Conservation (phyloP, 2,797 vertebrate species). For the Jordanella pulchra region DNA sequence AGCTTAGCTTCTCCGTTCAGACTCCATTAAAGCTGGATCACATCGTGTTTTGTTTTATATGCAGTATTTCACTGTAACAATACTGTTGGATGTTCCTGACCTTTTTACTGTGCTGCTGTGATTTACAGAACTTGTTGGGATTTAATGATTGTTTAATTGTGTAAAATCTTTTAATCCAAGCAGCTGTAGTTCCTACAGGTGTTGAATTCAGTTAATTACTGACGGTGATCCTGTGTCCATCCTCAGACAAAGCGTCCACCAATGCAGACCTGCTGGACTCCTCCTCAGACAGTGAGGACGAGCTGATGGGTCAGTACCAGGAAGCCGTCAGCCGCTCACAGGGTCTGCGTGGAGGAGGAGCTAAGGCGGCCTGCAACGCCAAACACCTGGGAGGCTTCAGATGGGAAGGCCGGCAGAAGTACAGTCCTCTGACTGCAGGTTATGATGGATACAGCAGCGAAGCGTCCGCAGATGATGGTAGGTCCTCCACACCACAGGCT, state of each 20-base stretch:
- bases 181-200: no score
- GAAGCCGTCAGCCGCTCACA: conserved; percentile 91
- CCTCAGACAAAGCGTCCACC: conserved; percentile 85
- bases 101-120: no score
- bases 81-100: no score
- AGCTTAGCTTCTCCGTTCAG: no score
- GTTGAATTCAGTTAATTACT: no score
- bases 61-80: no score
- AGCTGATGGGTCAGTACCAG: conserved; percentile 93
- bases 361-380: conserved; percentile 62
- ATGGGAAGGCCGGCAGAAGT: conserved; percentile 94
- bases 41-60: no score
- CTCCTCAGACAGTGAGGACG: conserved; percentile 97
- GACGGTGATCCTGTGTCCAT: neutral
- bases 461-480: conserved; percentile 92
- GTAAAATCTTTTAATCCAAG: no score
- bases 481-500: conserved; percentile 31
- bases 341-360: conserved; percentile 80
- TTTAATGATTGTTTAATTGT: no score
- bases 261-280: conserved; percentile 86
- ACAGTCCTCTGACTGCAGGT: conserved; percentile 89
- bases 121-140: no score
- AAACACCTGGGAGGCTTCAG: conserved; percentile 84
- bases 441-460: conserved; percentile 97
- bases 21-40: no score